A percentile compares a stretch with the other conserved stretches of the same genome.
Conservation (phyloP, 2,113 vertebrate genomes). For the Labeo catla region DNA sequence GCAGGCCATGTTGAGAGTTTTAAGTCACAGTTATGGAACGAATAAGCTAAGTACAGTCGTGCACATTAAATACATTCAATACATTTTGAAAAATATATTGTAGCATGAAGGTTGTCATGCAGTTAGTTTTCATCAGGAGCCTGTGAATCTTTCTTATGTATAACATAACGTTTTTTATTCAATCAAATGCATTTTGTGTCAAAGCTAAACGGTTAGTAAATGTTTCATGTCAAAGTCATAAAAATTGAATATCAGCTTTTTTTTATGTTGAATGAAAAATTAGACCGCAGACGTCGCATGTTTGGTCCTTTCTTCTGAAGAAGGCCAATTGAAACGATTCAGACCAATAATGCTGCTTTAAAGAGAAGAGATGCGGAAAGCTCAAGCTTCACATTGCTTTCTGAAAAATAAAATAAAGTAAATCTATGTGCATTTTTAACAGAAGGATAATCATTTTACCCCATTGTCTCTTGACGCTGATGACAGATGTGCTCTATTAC, state of each 20-base stretch:
- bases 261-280: neutral
- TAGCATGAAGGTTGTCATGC: neutral
- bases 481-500: slow-evolving; percentile 37
- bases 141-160: neutral
- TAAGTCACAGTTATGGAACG: neutral
- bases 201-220: neutral
- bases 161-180: neutral
- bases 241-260: neutral
- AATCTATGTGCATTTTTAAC: slow-evolving; percentile 1
- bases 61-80: neutral
- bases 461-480: slow-evolving; percentile 6
- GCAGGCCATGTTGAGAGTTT: neutral
- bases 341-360: neutral
- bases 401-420: neutral
- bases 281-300: neutral
- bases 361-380: neutral
- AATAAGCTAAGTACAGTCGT: neutral
- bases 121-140: neutral
- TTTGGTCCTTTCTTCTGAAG: neutral
- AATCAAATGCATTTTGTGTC: neutral
- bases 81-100: neutral
- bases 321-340: neutral
- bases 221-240: neutral
- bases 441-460: neutral
- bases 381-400: neutral